Evolutionary conservation across 2,113 vertebrate species (phyloP).

Genomic region (Panthera uncia): DNA sequence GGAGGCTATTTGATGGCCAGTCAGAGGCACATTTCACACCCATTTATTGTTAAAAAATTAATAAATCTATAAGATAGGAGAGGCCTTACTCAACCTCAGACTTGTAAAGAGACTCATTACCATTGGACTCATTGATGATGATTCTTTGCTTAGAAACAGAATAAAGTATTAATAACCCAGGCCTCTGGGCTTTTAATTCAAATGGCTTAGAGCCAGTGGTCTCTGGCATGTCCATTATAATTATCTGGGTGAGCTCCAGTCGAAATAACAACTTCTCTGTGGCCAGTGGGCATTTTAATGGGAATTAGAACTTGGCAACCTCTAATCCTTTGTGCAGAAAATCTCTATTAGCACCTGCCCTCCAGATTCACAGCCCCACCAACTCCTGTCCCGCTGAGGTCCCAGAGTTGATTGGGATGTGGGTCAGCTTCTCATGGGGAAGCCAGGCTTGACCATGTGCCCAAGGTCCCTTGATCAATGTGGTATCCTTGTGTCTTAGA

Average conservation of each 20-base stretch:
- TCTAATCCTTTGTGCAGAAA: neutral
- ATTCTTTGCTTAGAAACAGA: constrained; percentile 58
- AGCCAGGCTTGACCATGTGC: neutral
- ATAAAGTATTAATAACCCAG: constrained; percentile 57
- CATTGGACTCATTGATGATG: constrained; percentile 53
- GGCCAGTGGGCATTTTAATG: constrained; percentile 20
- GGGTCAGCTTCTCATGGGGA: neutral
- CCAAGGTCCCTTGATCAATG: neutral
- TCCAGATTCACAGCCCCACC: neutral
- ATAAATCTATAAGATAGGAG: constrained; percentile 33
- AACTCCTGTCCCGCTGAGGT: neutral
- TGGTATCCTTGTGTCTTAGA: neutral
- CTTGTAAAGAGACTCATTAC: constrained; percentile 42
- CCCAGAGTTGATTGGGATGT: neutral
- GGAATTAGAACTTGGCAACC: neutral
- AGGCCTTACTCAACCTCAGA: constrained; percentile 36
- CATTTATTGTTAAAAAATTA: constrained; percentile 31
- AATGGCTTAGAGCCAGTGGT: constrained; percentile 30
- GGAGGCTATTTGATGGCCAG: neutral
- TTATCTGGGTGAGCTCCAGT: constrained; percentile 35
- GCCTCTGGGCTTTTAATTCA: constrained; percentile 26
- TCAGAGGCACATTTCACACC: constrained; percentile 20
- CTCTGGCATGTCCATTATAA: constrained; percentile 47
- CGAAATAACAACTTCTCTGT: constrained; percentile 32
- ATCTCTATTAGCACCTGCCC: neutral